Conservation (phyloP, 2,797 vertebrate genomes). For the Takifugu rubripes region DNA sequence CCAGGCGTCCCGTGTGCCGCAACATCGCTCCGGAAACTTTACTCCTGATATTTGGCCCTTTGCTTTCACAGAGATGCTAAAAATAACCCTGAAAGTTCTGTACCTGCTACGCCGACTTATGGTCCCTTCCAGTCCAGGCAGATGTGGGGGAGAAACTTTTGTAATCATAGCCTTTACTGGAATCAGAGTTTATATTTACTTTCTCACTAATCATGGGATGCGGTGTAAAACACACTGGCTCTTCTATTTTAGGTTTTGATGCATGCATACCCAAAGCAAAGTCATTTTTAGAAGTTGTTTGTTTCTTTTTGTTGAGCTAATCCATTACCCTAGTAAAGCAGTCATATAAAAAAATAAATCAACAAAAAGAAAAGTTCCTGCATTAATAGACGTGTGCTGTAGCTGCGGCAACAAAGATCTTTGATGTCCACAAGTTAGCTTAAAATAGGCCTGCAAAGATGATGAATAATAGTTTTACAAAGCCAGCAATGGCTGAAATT, state of each 20-base stretch:
- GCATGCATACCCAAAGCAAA: conserved; percentile 13
- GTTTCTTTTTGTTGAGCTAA: conserved; percentile 33
- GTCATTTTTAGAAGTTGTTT: conserved; percentile 26
- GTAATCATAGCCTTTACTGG: conserved; percentile 48
- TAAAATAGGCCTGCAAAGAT: neutral
- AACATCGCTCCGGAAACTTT: conserved; percentile 60
- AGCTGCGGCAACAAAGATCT: neutral
- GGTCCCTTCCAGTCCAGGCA: conserved; percentile 37
- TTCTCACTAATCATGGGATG: conserved; percentile 48
- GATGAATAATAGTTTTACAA: neutral
- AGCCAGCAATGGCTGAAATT: neutral
- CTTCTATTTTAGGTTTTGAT: conserved; percentile 36
- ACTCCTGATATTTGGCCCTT: conserved; percentile 56
- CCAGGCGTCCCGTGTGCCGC: conserved; percentile 63
- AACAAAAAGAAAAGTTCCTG: neutral
- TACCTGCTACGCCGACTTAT: conserved; percentile 59
- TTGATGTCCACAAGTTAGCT: neutral
- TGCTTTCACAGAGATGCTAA: conserved; percentile 50
- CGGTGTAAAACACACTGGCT: conserved; percentile 38
- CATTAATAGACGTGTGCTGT: neutral
- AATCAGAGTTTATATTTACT: conserved; percentile 56
- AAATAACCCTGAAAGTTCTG: conserved; percentile 46
- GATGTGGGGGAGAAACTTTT: conserved; percentile 54
- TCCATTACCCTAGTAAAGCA: conserved; percentile 19
- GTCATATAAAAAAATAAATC: conserved; percentile 1